Conservation (phyloP, 2,888 invertebrate genomes). For the Agrypnus murinus region DNA sequence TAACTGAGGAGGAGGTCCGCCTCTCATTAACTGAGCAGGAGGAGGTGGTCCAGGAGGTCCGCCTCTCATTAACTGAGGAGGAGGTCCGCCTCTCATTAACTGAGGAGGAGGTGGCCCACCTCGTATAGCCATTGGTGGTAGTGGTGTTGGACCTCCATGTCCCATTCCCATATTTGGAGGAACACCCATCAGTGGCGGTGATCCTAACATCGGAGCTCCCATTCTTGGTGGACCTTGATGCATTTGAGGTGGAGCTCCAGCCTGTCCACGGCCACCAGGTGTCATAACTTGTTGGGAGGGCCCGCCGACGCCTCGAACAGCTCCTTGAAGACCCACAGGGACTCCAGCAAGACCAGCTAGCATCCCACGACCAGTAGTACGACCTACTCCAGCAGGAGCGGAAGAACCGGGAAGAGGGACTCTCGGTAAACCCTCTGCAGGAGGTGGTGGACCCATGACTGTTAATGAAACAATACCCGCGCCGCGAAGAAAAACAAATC, state of each 20-base stretch:
- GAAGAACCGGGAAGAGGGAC: slow-evolving; percentile 93
- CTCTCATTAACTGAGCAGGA: too few species aligned
- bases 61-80: too few species aligned
- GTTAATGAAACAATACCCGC: slow-evolving; percentile 99
- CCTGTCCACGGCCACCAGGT: slow-evolving; percentile 84
- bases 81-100: slow-evolving; percentile 84
- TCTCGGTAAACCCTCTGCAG: slow-evolving; percentile 96
- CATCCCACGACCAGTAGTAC: slow-evolving; percentile 96
- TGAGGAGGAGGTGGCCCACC: slow-evolving; percentile 83
- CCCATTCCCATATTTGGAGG: slow-evolving; percentile 83
- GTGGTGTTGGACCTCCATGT: slow-evolving; percentile 74
- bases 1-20: too few species aligned
- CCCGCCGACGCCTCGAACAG: slow-evolving; percentile 96
- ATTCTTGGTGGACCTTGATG: slow-evolving; percentile 77
- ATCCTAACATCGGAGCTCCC: slow-evolving; percentile 90
- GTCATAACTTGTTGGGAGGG: slow-evolving; percentile 97
- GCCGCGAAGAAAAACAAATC: slow-evolving; percentile 95
- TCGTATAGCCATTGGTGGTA: slow-evolving; percentile 78
- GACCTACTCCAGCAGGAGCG: slow-evolving; percentile 87
- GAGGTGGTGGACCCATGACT: slow-evolving; percentile 98
- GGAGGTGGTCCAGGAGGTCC: slow-evolving; percentile 75
- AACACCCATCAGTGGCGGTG: slow-evolving; percentile 86
- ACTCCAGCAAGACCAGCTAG: slow-evolving; percentile 80
- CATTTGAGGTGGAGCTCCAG: slow-evolving; percentile 87
- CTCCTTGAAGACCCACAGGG: slow-evolving; percentile 76